Conservation (phyloP, 1,140 invertebrate genomes). For the Caenorhabditis briggsae region DNA sequence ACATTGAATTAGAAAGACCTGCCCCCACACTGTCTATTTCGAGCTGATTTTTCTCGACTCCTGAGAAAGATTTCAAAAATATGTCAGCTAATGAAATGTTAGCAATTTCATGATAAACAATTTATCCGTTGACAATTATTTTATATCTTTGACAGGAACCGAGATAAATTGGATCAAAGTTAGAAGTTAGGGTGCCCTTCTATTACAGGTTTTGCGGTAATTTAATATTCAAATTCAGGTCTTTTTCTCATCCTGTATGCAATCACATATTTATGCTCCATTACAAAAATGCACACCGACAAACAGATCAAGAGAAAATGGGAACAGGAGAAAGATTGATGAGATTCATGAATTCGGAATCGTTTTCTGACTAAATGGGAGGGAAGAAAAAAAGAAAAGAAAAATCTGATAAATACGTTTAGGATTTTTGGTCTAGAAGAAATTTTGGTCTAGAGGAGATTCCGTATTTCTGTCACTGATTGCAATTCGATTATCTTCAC, state of each 20-base stretch:
- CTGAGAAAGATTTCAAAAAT: too few relatives aligned
- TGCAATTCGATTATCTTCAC: slow-evolving; percentile 27
- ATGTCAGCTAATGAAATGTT: too few relatives aligned
- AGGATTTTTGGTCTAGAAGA: background rate
- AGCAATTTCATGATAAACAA: too few relatives aligned
- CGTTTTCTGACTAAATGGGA: slow-evolving; percentile 10
- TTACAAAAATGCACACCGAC: background rate
- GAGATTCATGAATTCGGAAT: slow-evolving; percentile 34
- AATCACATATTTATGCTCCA: slow-evolving; percentile 37
- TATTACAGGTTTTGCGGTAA: background rate
- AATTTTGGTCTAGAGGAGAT: background rate
- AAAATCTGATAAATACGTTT: slow-evolving; percentile 44
- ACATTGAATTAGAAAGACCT: too few relatives aligned
- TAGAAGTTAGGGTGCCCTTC: too few relatives aligned
- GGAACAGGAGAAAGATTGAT: slow-evolving; percentile 33
- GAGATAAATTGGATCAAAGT: too few relatives aligned
- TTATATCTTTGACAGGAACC: too few relatives aligned
- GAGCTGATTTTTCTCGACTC: too few relatives aligned
- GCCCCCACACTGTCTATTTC: too few relatives aligned
- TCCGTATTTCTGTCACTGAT: background rate
- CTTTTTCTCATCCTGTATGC: background rate
- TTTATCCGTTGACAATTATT: too few relatives aligned
- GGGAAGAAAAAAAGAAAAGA: background rate
- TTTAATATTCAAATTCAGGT: background rate
- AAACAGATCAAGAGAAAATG: background rate